A percentile compares a stretch with the other conserved stretches of the same genome.
Evolutionary conservation across 1,140 invertebrate genomes (phyloP).

Genomic region (Bombus picipes): DNA sequence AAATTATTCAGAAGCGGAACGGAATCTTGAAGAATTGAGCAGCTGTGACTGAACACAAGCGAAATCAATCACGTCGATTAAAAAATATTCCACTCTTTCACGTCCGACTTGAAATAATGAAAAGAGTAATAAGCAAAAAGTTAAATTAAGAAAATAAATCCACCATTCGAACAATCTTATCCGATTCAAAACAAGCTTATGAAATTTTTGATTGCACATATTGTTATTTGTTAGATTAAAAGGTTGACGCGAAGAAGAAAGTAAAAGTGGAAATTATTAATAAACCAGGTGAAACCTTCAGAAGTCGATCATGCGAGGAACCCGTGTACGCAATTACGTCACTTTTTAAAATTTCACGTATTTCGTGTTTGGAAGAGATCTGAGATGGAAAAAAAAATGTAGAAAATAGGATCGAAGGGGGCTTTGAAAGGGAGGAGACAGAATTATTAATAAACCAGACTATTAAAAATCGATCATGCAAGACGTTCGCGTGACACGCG

Average conservation of each 20-base stretch:
- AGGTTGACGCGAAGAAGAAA: neutral
- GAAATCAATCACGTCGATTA: neutral
- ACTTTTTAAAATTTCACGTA: neutral
- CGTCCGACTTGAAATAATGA: neutral
- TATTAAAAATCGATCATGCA: neutral
- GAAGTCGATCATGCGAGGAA: slow-evolving; percentile 20
- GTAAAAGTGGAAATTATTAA: slow-evolving; percentile 6
- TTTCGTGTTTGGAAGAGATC: too few species aligned
- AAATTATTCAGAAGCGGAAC: slow-evolving; percentile 14
- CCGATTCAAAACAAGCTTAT: neutral
- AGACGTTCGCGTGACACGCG: neutral
- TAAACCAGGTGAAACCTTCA: slow-evolving; percentile 2
- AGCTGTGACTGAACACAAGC: neutral
- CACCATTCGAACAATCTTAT: neutral
- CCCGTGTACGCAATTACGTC: neutral
- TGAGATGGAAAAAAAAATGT: too few species aligned
- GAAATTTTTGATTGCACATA: neutral
- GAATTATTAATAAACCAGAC: too few species aligned
- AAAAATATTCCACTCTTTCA: too few species aligned
- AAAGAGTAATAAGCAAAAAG: neutral
- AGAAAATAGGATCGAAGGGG: too few species aligned
- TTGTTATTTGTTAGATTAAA: neutral
- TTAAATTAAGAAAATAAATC: neutral
- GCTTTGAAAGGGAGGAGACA: too few species aligned
- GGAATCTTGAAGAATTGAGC: neutral